phyloP scores from a whole-genome alignment of 2,888 invertebrate species.

The Lasioglossum oenotherae region DNA sequence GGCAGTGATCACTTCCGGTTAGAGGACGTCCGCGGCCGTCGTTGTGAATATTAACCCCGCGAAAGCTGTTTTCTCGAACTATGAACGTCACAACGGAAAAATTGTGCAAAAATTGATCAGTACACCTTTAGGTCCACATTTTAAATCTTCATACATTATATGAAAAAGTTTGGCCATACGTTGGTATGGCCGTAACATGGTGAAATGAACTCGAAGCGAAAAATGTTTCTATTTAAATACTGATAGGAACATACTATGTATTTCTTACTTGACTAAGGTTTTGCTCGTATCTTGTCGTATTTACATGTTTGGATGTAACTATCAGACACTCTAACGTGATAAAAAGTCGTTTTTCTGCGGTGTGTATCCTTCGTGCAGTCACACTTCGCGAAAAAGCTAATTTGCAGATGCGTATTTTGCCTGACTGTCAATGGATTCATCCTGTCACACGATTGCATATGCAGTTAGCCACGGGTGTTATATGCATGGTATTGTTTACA shows the following conservation, averaged over 20 bases:
- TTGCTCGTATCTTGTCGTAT: not conserved
- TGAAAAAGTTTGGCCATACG: not conserved
- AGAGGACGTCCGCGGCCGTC: not conserved
- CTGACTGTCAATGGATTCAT: constrained; percentile 18
- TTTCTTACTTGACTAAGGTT: not conserved
- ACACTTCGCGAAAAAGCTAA: constrained; percentile 1
- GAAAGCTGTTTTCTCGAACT: not conserved
- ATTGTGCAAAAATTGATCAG: not conserved
- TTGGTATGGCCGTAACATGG: not conserved
- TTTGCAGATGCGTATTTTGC: constrained; percentile 19
- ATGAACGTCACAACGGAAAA: not conserved
- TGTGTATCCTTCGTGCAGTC: not conserved
- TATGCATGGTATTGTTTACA: not conserved
- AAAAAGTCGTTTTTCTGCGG: not conserved
- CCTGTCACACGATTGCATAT: constrained; percentile 22
- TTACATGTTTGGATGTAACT: not conserved
- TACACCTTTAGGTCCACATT: not conserved
- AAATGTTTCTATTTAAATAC: not conserved
- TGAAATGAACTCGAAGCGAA: not conserved
- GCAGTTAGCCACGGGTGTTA: constrained; percentile 19
- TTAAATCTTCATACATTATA: not conserved
- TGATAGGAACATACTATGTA: not conserved
- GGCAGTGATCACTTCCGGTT: not conserved
- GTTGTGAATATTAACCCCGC: constrained; percentile 1
- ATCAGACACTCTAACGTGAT: not conserved